phyloP scores from a whole-genome alignment of 2,113 vertebrate genomes.

The rabbit (Oryctolagus cuniculus) region DNA sequence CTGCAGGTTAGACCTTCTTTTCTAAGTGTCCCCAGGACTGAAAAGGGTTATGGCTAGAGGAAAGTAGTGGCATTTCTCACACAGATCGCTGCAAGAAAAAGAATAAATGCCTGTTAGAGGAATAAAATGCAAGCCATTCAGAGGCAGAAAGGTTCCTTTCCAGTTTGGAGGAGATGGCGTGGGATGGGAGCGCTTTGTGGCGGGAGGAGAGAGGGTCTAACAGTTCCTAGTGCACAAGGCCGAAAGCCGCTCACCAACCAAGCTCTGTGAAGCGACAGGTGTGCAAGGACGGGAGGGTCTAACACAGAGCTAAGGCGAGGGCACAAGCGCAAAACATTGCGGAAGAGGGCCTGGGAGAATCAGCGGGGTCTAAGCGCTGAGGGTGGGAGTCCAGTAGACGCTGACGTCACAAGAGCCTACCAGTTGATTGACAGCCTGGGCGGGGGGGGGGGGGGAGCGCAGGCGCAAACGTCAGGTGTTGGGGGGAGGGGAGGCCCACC shows the following conservation, averaged over 20 bases:
- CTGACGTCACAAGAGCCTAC: background rate
- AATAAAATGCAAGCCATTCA: background rate
- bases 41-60: background rate
- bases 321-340: background rate
- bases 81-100: background rate
- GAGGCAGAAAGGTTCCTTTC: background rate
- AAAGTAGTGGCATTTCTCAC: background rate
- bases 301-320: background rate
- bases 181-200: background rate
- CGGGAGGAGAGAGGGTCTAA: background rate
- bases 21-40: background rate
- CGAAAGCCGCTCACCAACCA: background rate
- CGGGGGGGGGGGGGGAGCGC: background rate
- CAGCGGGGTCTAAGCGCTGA: background rate
- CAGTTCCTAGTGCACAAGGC: background rate
- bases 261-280: background rate
- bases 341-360: background rate
- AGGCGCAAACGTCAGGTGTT: background rate
- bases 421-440: fast-evolving
- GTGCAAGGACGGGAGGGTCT: background rate
- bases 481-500: background rate
- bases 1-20: background rate
- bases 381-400: background rate
- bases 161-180: background rate
- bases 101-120: background rate